These are phyloP conservation scores for Enhydra lutris DNA, from an alignment of 2,113 vertebrate genomes.

Conservation along the genomic window DNA sequence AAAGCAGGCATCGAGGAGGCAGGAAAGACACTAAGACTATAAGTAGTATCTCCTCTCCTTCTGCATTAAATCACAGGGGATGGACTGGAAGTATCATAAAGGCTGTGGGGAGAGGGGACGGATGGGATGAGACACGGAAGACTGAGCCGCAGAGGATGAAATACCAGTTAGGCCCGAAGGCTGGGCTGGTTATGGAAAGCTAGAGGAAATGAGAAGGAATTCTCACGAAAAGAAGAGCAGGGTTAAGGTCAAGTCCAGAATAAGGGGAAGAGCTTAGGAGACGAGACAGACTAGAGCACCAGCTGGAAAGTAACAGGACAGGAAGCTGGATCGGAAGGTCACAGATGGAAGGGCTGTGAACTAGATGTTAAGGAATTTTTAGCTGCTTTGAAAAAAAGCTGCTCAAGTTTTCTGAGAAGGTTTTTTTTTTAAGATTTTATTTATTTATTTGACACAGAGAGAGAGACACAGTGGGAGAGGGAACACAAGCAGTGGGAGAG, in stretches of 20 bases:
- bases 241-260: not conserved
- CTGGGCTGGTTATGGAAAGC: not conserved
- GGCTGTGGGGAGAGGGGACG: not conserved
- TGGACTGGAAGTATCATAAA: not conserved
- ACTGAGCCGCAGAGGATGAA: not conserved
- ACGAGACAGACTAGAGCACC: accelerated
- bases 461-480: no score
- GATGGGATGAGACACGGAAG: not conserved
- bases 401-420: not conserved
- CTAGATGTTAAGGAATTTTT: not conserved
- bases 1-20: not conserved
- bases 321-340: not conserved
- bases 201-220: not conserved
- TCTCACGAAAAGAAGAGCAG: not conserved
- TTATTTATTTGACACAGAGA: no score
- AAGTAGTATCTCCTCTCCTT: not conserved
- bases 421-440: no score
- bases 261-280: not conserved
- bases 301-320: not conserved
- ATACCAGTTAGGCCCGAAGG: not conserved
- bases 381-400: not conserved
- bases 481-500: no score
- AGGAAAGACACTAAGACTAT: not conserved
- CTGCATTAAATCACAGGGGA: not conserved
- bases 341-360: not conserved